Conservation (phyloP, 2,888 invertebrate species). For the Metacarcinus magister region DNA sequence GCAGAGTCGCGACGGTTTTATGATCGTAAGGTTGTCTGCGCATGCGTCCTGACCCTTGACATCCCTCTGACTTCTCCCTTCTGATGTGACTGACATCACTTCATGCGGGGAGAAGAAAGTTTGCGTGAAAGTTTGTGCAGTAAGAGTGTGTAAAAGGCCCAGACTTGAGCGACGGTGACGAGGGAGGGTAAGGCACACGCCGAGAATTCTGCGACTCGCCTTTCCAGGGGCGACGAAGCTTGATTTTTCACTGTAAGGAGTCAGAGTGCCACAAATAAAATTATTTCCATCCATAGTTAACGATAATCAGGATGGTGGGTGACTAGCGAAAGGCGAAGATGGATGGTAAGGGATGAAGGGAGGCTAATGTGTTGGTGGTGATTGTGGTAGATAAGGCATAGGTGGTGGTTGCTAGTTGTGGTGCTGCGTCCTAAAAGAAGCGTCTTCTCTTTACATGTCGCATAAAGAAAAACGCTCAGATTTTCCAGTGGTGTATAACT, state of each 20-base stretch:
- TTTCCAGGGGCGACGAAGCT: neutral
- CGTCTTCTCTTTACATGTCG: neutral
- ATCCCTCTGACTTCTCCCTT: neutral
- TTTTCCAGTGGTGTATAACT: neutral
- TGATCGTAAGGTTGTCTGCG: slow-evolving; percentile 30
- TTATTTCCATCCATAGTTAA: neutral
- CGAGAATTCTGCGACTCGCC: neutral
- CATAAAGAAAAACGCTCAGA: neutral
- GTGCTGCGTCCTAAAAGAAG: neutral
- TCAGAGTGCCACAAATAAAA: neutral
- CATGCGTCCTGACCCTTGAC: slow-evolving; percentile 27
- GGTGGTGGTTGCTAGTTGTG: neutral
- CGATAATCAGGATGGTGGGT: neutral
- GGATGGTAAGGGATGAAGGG: neutral
- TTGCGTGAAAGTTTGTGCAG: neutral
- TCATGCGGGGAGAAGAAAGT: slow-evolving; percentile 36
- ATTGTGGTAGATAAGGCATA: neutral
- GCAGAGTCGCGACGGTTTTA: slow-evolving; percentile 45
- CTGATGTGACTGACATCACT: slow-evolving; percentile 41
- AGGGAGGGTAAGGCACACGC: neutral
- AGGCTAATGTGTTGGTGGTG: neutral
- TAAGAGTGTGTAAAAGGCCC: slow-evolving; percentile 45
- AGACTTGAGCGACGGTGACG: slow-evolving; percentile 35
- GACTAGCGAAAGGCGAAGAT: neutral
- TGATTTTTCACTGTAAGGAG: neutral